Percentiles rank a stretch among this genome's conserved stretches.
Evolutionary conservation across 2,113 vertebrate species (phyloP).

Genomic region (Apus apus): DNA sequence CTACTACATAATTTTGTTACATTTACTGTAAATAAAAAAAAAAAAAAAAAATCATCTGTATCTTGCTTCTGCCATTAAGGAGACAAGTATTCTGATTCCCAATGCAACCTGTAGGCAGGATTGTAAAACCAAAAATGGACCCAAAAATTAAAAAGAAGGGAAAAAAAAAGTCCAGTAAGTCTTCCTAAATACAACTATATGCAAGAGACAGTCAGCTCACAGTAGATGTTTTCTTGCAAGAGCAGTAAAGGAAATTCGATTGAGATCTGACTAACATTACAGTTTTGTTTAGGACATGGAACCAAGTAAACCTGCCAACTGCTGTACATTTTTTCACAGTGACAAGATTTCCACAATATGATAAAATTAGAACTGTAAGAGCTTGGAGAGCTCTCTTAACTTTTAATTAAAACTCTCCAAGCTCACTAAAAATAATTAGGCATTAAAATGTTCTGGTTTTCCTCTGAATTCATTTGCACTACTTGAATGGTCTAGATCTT

Average conservation of each 20-base stretch:
- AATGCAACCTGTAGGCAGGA: background rate
- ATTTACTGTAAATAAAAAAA: background rate
- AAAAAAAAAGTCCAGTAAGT: background rate
- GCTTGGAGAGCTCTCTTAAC: slow-evolving; percentile 83
- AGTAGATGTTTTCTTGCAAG: background rate
- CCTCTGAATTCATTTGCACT: slow-evolving; percentile 78
- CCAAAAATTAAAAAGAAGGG: background rate
- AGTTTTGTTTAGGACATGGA: slow-evolving; percentile 62
- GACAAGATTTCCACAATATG: slow-evolving; percentile 73
- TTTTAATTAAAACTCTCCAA: slow-evolving; percentile 84
- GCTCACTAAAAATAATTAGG: slow-evolving; percentile 83
- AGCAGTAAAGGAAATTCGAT: background rate
- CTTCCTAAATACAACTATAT: background rate
- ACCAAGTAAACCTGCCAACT: slow-evolving; percentile 55
- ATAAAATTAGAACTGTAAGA: slow-evolving; percentile 80
- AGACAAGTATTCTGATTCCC: background rate
- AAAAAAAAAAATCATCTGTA: background rate
- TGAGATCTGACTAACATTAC: background rate
- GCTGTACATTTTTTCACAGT: slow-evolving; percentile 68
- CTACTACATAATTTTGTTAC: background rate
- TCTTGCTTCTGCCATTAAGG: background rate
- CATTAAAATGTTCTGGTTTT: slow-evolving; percentile 79
- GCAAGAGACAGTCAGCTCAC: background rate
- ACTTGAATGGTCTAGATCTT: slow-evolving; percentile 62
- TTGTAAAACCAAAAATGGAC: background rate